phyloP scores from a whole-genome alignment of 2,113 vertebrate genomes.

The Cyprinodon tularosa region DNA sequence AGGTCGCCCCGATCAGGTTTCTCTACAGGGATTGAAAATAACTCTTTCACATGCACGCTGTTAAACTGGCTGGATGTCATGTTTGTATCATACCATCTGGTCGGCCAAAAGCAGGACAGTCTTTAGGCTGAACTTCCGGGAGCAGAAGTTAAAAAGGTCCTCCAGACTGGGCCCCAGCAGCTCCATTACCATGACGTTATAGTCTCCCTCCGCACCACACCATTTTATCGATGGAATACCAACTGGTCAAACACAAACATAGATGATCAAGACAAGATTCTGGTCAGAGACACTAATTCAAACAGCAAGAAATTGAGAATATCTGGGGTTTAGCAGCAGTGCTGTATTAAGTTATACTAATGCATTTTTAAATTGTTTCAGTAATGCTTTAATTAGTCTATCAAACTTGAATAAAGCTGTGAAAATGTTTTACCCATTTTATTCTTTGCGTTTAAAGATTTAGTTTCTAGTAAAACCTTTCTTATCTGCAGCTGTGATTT shows the following conservation, averaged over 20 bases:
- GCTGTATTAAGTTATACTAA: no score
- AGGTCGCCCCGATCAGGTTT: neutral
- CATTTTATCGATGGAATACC: constrained; percentile 98
- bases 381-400: neutral
- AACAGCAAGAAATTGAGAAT: neutral
- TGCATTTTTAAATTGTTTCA: neutral
- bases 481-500: neutral
- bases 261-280: constrained; percentile 1
- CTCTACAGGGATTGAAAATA: neutral
- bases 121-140: constrained; percentile 98
- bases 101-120: constrained; percentile 95
- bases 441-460: no score
- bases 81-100: constrained; percentile 88
- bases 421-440: neutral
- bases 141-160: constrained; percentile 98
- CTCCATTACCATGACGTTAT: constrained; percentile 99
- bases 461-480: no score
- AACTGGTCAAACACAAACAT: constrained; percentile 75
- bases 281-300: no score
- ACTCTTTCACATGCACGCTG: neutral
- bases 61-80: neutral
- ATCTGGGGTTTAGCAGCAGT: neutral
- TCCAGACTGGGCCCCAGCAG: constrained; percentile 94
- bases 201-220: constrained; percentile 97
- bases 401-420: neutral